Evolutionary conservation across 64 coral and sea anemone species (phyloP), one percentile per base, ranked within the genome.

Genomic region (Pachyseris speciosa): DNA sequence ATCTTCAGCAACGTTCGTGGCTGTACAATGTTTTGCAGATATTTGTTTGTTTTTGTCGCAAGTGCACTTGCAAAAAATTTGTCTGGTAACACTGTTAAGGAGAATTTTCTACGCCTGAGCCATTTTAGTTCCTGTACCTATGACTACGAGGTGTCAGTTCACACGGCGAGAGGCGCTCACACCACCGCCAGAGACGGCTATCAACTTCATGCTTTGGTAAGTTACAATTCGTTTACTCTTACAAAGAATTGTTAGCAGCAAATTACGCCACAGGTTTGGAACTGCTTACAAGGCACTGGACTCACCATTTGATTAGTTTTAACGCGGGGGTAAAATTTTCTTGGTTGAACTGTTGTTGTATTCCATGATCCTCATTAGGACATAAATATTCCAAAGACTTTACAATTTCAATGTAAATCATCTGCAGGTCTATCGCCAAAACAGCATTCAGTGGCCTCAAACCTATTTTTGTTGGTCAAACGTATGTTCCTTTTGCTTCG

Each of bases 121-220:
- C 75, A 78, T 17, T n/a, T 51, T 8, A 70, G 43, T 37, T 61
- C 28, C 9, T 95, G 94, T 72, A 86, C 87, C 2, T 95, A 95
- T 13, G 59, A 88, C 27, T 95, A 95, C 12, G 75, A 95, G 78
- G 81, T 95, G 16, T 65, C 88, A 1, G 88, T 95, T 17, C 65
- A 95, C 27, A 91, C 88, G 0, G 88, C 88, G 0, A 80, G 94
- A 69, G 94, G 94, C 16, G 32, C 81, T 1, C 81, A 95, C 27
- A 91, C 94, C 10, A 90, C 83, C 3, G 81, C 40, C 9, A 95
- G 83, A 61, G 83, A 90, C 22, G 94, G 94, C 22, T 89, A 91
- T 64, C 76, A 81, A 28, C 45, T 95, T 0, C 74, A 90, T 17
- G 86, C 72, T 43, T 51, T 91, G 88, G 94, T 91, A 86, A 86